Evolutionary conservation across 2,113 vertebrate genomes (phyloP).

Genomic region (Heterocephalus glaber): DNA sequence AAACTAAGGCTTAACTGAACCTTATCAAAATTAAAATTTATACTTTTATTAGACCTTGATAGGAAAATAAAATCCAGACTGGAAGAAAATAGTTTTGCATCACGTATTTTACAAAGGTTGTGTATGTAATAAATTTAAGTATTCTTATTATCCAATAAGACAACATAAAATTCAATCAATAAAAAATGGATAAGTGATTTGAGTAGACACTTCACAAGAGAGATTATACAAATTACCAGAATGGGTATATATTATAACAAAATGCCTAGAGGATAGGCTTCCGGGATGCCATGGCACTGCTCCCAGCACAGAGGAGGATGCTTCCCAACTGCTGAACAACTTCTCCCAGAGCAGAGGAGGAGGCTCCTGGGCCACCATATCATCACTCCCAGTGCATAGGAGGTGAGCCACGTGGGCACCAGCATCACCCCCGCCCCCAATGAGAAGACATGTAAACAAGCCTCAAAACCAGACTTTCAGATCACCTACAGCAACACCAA

Average conservation of each 20-base stretch:
- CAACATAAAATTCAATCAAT: background rate
- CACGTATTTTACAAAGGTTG: background rate
- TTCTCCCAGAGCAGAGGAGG: too few species aligned
- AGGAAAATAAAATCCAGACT: background rate
- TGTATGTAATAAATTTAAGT: background rate
- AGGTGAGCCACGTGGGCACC: too few species aligned
- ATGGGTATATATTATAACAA: background rate
- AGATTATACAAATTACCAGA: background rate
- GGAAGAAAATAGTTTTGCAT: background rate
- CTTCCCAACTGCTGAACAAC: too few species aligned
- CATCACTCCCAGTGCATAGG: too few species aligned
- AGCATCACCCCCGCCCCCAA: too few species aligned
- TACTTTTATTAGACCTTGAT: background rate
- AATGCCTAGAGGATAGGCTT: too few species aligned
- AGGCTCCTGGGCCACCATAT: too few species aligned
- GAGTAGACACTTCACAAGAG: background rate
- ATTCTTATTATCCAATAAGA: background rate
- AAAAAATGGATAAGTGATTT: background rate
- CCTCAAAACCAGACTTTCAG: too few species aligned
- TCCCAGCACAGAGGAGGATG: too few species aligned
- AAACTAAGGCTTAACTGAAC: background rate
- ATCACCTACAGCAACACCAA: too few species aligned
- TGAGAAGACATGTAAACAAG: too few species aligned
- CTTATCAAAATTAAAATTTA: background rate
- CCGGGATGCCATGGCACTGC: too few species aligned